Percentiles rank a stretch among this genome's conserved stretches.
These are phyloP conservation scores for Mesorhabditis spiculigera DNA, from an alignment of 2,888 invertebrate genomes.

Conservation along the genomic window DNA sequence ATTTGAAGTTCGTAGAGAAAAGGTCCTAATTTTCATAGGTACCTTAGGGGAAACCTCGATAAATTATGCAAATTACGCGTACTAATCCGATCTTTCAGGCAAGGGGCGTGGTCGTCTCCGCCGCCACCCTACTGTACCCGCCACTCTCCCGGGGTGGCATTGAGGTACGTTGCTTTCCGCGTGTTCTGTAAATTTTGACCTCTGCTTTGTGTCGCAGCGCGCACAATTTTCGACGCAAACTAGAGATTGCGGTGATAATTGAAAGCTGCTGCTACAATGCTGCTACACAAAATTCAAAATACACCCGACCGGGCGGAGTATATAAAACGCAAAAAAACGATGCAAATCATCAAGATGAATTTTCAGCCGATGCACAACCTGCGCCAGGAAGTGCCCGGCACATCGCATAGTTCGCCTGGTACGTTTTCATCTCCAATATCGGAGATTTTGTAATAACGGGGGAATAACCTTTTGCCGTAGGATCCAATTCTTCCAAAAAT, in stretches of 20 bases:
- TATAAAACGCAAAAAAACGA: too few species aligned
- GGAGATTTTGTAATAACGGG: neutral
- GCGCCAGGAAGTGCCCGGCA: neutral
- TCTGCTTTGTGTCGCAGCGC: neutral
- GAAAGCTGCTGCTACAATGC: neutral
- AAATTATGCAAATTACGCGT: too few species aligned
- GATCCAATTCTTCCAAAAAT: too few species aligned
- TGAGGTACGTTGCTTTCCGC: neutral
- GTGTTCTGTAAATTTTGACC: neutral
- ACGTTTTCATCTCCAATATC: neutral
- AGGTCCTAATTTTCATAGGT: too few species aligned
- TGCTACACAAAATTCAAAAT: neutral
- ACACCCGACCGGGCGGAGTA: too few species aligned
- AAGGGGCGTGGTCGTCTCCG: slow-evolving; percentile 2
- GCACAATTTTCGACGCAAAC: neutral
- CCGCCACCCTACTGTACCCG: slow-evolving; percentile 3
- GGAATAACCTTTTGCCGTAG: too few species aligned
- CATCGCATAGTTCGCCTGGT: slow-evolving; percentile 3
- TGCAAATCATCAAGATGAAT: neutral
- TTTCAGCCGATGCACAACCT: slow-evolving; percentile 6
- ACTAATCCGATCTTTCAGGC: neutral
- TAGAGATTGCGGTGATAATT: neutral
- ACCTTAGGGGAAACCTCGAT: too few species aligned
- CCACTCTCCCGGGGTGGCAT: neutral
- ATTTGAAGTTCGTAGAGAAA: too few species aligned